Base-by-base conservation (phyloP, 2,797 vertebrate species). In the Sebastes alutus region DNA sequence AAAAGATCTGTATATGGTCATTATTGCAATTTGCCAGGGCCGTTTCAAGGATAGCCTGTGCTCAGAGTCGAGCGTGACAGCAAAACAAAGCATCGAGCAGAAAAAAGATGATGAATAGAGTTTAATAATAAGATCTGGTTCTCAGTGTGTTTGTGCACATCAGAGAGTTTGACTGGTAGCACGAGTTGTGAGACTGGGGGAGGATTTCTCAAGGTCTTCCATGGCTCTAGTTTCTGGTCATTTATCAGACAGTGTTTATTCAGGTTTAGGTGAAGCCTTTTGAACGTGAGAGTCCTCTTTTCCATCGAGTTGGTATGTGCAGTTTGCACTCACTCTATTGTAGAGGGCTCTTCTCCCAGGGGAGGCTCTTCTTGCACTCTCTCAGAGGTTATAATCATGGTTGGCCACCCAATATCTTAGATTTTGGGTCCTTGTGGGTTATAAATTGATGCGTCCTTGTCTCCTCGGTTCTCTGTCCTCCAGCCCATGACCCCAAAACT, bases 201-300 rank as follows among this genome's bases (percentile, higher is more conserved):
- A 81, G 80, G 82, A 67, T 68, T 86, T 84, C 76, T 74, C 62
- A 71, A 62, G 72, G 72, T 76, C 75, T 42, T 64, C 27, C 42
- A 12, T 32, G 63, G 80, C 85, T 92, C 81, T 72, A 66, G 77
- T 93, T 92, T 88, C 90, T 89, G 66, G 64, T 86, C 88, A 84
- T 93, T 91, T 85, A 89, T 93, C 92, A 93, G 75, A 64, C 79
- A 0, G 1, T 90, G 88, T 93, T 94, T 90, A 82, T 90, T 92
- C 83, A 80, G 88, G 72, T 90, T 92, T 65, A 32, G 76, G 70
- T 81, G 75, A 86, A 86, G 60, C 59, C 80, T 87, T 92, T 80
- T 93, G 77, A 92, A 90, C 87, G 77, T 20, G 64, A 71, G 81
- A 77, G 81, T 80, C 66, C 38, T 60, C 38, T 68, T 76, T 83